These are phyloP conservation scores for Sebastes elongatus DNA, from an alignment of 2,797 vertebrate genomes.

Conservation along the genomic window DNA sequence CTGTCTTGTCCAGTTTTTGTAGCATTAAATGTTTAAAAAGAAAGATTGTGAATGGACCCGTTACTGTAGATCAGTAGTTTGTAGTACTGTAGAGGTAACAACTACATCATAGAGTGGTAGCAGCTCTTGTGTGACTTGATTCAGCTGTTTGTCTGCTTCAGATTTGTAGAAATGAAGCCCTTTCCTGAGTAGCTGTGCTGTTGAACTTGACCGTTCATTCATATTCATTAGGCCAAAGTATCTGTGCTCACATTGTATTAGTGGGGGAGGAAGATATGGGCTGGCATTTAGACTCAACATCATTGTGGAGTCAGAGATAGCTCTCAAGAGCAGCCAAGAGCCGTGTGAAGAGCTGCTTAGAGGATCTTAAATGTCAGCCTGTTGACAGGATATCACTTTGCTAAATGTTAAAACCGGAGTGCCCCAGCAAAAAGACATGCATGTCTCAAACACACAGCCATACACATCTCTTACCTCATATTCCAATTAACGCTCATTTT, in stretches of 20 bases:
- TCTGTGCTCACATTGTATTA: slow-evolving; percentile 31
- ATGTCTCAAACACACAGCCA: slow-evolving; percentile 24
- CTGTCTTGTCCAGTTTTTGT: slow-evolving; percentile 15
- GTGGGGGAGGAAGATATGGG: slow-evolving; percentile 33
- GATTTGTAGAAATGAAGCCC: neutral
- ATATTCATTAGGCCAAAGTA: slow-evolving; percentile 40
- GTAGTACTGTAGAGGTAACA: neutral
- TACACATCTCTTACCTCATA: slow-evolving; percentile 3
- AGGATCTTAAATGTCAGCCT: slow-evolving; percentile 55
- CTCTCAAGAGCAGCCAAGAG: slow-evolving; percentile 35
- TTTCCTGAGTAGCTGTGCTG: slow-evolving; percentile 2
- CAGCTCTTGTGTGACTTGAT: slow-evolving; percentile 4
- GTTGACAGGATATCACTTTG: slow-evolving; percentile 41
- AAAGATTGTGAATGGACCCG: neutral
- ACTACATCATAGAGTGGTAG: neutral
- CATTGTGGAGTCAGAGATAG: slow-evolving; percentile 29
- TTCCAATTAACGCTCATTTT: slow-evolving; percentile 22
- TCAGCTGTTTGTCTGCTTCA: neutral
- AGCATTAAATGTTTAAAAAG: neutral
- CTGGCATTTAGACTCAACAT: slow-evolving; percentile 58
- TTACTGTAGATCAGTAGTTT: slow-evolving; percentile 6
- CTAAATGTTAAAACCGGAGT: slow-evolving; percentile 43
- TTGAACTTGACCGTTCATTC: slow-evolving; percentile 27
- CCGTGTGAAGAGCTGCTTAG: slow-evolving; percentile 35
- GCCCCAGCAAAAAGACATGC: slow-evolving; percentile 4